Conservation (phyloP, 2,113 vertebrate species). For the Nesoenas mayeri region DNA sequence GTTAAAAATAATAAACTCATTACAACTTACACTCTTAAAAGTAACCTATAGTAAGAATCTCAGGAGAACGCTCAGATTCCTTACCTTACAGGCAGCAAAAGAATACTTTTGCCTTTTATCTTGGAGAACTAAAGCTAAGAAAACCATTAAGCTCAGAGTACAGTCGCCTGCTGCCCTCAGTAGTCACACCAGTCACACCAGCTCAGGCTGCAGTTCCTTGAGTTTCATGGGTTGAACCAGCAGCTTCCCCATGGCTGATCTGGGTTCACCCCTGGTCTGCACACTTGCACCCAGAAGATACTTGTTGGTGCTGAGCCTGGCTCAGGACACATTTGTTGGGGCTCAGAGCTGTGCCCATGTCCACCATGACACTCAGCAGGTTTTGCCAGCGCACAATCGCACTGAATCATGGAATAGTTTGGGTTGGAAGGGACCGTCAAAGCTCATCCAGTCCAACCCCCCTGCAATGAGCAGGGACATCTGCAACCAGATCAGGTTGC, state of each 20-base stretch:
- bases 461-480: too few species aligned
- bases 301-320: background rate
- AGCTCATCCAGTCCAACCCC: too few species aligned
- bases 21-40: background rate
- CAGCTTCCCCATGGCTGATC: background rate
- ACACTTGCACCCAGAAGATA: rapidly evolving
- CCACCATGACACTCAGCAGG: rapidly evolving
- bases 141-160: background rate
- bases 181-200: background rate
- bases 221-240: rapidly evolving
- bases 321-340: background rate
- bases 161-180: background rate
- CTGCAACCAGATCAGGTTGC: too few species aligned
- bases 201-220: background rate
- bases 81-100: background rate
- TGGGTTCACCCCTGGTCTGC: background rate
- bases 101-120: background rate
- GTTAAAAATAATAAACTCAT: conserved; percentile 30
- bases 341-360: background rate
- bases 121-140: background rate
- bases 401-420: too few species aligned
- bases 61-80: background rate
- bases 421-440: too few species aligned
- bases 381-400: rapidly evolving
- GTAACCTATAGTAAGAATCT: background rate